Base-by-base conservation (phyloP, 2,888 invertebrate genomes). In the Monoplex corrugatus region DNA sequence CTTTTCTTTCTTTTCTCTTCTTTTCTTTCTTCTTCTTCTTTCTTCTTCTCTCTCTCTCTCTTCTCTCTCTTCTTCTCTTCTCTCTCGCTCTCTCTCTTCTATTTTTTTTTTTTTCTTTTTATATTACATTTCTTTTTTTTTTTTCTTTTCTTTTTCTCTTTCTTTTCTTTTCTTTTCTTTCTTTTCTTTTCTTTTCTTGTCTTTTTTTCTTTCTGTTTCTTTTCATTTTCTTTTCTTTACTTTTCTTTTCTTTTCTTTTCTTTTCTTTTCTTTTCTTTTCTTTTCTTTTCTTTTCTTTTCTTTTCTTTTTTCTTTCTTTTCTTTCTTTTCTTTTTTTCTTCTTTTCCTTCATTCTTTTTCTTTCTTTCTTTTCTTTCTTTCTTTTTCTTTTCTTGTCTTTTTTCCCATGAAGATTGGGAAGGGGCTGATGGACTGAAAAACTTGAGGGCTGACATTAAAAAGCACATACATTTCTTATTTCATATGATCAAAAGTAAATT, bases 21-120 rank as follows among this genome's bases (percentile, higher is more conserved):
- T n/a, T n/a, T n/a, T n/a, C n/a, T n/a, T n/a, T n/a, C n/a, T n/a
- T 80, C 57, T 82, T 50, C 50, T 40, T 57, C 57, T 57, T 13
- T 13, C 50, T 50, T 13, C 19, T 8, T 68, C 68, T 68, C 68
- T 68, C 68, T 5, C 1, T 68, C 5, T 68, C 5, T 68, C 68
- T n/a, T 68, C 44, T 32, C 72, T 68, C 43, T 23, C 43, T 68
- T n/a, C 43, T 28, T 40, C 40, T 40, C 68, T 10, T 43, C 40
- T n/a, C 68, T 86, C 28, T 72, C 44, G 3, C 75, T 72, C 75
- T 44, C 75, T n/a, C 43, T 63, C 68, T 35, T 38, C 72, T 72
- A 38, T 72, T 3, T 72, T 19, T 63, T n/a, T 16, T 40, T 63
- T 38, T 40, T 40, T 68, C 38, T 78, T 32, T 78, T 38, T 87